A percentile compares a stretch with the other conserved stretches of the same genome.
phyloP scores from a whole-genome alignment of 1,140 invertebrate genomes.

The Megathymus violae region DNA sequence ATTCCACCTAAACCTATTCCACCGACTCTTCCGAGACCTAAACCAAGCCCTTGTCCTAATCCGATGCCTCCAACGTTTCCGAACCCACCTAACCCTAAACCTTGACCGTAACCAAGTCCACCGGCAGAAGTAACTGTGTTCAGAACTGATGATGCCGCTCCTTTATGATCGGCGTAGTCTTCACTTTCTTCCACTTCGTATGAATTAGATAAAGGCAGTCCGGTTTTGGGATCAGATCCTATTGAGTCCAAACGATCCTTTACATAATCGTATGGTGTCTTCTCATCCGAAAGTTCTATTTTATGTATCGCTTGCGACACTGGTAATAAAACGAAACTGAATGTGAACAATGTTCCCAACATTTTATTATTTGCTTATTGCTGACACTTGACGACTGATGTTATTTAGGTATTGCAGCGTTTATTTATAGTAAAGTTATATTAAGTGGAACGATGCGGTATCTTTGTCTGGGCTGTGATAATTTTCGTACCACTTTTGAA shows the following conservation, averaged over 20 bases:
- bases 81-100: conserved; percentile 54
- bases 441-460: conserved; percentile 73
- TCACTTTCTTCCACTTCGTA: conserved; percentile 81
- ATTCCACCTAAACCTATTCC: conserved; percentile 50
- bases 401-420: conserved; percentile 66
- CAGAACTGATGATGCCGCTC: conserved; percentile 72
- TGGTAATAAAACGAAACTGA: conserved; percentile 51
- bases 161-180: conserved; percentile 74
- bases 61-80: conserved; percentile 57
- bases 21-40: conserved; percentile 52
- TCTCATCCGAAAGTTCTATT: conserved; percentile 68
- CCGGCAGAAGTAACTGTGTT: conserved; percentile 70
- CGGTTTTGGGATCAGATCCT: conserved; percentile 57
- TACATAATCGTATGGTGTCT: conserved; percentile 76
- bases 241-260: conserved; percentile 69
- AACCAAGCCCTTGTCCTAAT: conserved; percentile 53
- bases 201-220: conserved; percentile 69
- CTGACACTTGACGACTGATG: conserved; percentile 69
- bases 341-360: conserved; percentile 60
- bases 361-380: conserved; percentile 68
- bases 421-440: conserved; percentile 79
- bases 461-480: conserved; percentile 69
- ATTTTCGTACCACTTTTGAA: conserved; percentile 67
- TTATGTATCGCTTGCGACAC: conserved; percentile 54
- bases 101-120: conserved; percentile 55